Conservation (phyloP, 2,113 vertebrate genomes). For the Podarcis muralis region DNA sequence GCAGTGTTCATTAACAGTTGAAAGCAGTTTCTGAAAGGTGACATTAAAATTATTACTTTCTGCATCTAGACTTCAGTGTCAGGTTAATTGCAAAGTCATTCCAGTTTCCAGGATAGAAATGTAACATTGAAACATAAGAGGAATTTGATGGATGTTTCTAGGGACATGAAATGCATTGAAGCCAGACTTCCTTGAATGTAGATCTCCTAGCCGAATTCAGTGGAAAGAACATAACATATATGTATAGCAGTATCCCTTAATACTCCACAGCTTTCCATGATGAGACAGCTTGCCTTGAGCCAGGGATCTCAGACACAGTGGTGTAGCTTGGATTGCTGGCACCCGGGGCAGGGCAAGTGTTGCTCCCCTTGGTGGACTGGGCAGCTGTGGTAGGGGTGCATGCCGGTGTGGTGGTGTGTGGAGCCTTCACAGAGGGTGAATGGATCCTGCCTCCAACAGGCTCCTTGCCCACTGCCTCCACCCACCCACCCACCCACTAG, state of each 20-base stretch:
- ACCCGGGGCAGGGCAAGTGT: no score
- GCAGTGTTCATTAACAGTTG: slow-evolving; percentile 17
- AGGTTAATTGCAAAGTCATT: slow-evolving; percentile 52
- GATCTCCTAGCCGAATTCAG: not conserved
- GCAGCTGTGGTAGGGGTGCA: no score
- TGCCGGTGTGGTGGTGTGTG: no score
- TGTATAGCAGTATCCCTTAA: not conserved
- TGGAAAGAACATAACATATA: not conserved
- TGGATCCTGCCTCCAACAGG: no score
- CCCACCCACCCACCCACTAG: no score
- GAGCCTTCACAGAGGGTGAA: no score
- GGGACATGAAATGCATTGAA: slow-evolving; percentile 1
- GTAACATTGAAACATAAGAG: slow-evolving; percentile 19
- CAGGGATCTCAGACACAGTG: not conserved
- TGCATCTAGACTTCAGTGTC: slow-evolving; percentile 6
- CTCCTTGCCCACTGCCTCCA: no score
- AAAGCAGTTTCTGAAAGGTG: not conserved
- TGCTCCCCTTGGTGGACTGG: no score
- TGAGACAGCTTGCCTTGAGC: not conserved
- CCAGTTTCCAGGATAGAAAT: slow-evolving; percentile 21
- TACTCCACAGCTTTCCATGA: not conserved
- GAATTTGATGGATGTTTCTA: slow-evolving; percentile 20
- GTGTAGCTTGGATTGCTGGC: no score
- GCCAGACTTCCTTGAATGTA: not conserved
- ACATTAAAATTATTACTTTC: slow-evolving; percentile 40